These are phyloP conservation scores for Thysanoteuthis rhombus DNA, from an alignment of 2,888 invertebrate genomes.

Conservation along the genomic window DNA sequence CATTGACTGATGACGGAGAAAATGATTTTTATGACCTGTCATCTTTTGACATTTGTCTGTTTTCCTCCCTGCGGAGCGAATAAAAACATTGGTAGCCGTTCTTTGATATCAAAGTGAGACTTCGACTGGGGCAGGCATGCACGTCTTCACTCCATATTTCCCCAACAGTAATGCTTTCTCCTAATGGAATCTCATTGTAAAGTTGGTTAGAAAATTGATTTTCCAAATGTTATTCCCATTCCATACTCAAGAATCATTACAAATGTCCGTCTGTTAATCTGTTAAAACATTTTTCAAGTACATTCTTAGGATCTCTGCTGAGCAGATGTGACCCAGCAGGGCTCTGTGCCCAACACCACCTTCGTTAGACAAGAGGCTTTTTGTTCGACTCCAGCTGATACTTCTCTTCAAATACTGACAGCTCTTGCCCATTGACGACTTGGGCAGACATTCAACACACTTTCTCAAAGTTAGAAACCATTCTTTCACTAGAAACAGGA, in stretches of 20 bases:
- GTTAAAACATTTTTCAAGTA: not conserved
- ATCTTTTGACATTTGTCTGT: too few species aligned
- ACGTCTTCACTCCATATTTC: not conserved
- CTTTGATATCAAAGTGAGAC: too few species aligned
- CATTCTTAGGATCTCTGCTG: not conserved
- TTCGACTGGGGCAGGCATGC: too few species aligned
- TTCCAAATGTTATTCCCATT: not conserved
- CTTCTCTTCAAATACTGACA: not conserved
- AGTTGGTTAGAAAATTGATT: constrained; percentile 12
- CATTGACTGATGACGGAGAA: too few species aligned
- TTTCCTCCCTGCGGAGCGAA: too few species aligned
- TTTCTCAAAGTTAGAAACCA: too few species aligned
- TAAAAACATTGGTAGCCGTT: too few species aligned
- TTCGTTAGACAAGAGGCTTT: not conserved
- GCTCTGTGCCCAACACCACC: not conserved
- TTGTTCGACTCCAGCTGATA: not conserved
- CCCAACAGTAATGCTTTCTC: not conserved
- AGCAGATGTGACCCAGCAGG: not conserved
- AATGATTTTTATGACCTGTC: too few species aligned
- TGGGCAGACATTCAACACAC: not conserved
- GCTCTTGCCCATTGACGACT: not conserved
- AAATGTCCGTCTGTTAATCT: not conserved
- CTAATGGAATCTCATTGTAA: not conserved
- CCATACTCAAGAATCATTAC: not conserved
- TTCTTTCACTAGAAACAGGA: too few species aligned